A percentile compares a stretch with the other conserved stretches of the same genome.
phyloP scores from a whole-genome alignment of 1,140 invertebrate genomes.

The Apis dorsata region DNA sequence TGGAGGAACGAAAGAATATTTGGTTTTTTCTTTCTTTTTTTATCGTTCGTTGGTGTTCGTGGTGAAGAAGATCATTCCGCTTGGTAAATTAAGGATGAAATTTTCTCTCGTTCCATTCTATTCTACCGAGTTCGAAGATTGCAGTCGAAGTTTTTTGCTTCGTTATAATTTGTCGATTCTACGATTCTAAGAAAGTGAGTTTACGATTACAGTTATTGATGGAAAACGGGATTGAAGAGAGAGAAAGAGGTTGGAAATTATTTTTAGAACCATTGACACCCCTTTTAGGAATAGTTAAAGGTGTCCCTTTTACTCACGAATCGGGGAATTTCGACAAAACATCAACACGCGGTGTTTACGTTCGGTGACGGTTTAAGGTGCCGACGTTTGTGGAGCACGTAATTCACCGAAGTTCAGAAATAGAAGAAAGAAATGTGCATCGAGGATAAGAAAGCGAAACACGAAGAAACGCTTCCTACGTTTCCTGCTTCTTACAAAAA shows the following conservation, averaged over 20 bases:
- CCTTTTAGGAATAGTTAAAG: slow-evolving; percentile 11
- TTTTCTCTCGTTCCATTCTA: too few relatives aligned
- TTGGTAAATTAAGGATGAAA: too few relatives aligned
- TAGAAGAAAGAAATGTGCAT: slow-evolving; percentile 34
- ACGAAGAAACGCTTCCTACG: not conserved
- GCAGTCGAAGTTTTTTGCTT: too few relatives aligned
- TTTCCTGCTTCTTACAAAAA: slow-evolving; percentile 34
- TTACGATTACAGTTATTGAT: not conserved
- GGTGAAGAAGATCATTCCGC: too few relatives aligned
- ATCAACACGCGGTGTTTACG: slow-evolving; percentile 58
- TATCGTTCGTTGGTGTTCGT: not conserved
- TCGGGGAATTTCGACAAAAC: slow-evolving; percentile 56
- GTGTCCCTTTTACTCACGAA: slow-evolving; percentile 33
- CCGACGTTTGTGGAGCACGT: slow-evolving; percentile 45
- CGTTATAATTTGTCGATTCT: too few relatives aligned
- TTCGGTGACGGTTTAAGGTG: slow-evolving; percentile 34
- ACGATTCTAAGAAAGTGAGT: too few relatives aligned
- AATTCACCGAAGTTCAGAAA: slow-evolving; percentile 50
- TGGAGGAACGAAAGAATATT: not conserved
- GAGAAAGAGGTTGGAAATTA: slow-evolving; percentile 18
- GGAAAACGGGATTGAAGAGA: not conserved
- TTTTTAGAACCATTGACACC: slow-evolving; percentile 49
- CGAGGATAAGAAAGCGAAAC: not conserved
- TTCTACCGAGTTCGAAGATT: too few relatives aligned
- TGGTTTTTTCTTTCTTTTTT: not conserved